Base-by-base conservation (phyloP, 1,140 invertebrate genomes). In the Penaeus chinensis region DNA sequence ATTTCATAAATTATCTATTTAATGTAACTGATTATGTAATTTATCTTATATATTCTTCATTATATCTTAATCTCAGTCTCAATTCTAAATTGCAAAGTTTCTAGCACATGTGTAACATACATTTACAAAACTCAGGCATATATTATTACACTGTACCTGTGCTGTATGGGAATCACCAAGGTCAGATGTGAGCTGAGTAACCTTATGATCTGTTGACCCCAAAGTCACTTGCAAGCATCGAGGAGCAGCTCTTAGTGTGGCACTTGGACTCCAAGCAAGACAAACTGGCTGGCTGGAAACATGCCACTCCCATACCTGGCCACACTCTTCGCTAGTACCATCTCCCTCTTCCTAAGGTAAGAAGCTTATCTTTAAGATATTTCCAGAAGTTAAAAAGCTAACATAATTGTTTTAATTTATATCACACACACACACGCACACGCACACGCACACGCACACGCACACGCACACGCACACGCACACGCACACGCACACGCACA, bases 301-400 rank as follows among this genome's bases (percentile, higher is more conserved):
- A 78, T 87, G 86, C 86, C 86, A 87, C 47, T 87, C 86, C 86
- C 86, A 87, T 54, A 87, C 80, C 20, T 87, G 80, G n/a, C 81
- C 81, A 78, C 62, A 87, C 22, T 82, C 79, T 63, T 87, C 86
- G 32, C 24, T 63, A 63, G 10, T 37, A 10, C 61, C 86, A n/a
- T 87, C 69, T n/a, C 80, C 61, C n/a, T 87, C 86, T 11, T 87
- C 86, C 86, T 87, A 37, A 22, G 22, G 62, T 22, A 84, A 54
- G 37, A 54, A 54, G 11, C 1, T 11, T 54, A 54, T 54, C 54
- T 54, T 54, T 54, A 54, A 0, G 37, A 42, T 54, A 11, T 54
- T 54, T 54, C 54, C 16, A 54, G 11, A 0, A 54, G 7, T 16
- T 11, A 54, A 8, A 5, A 54, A 11, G 54, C 37, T 8, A 13